Base-by-base conservation (phyloP, 2,113 vertebrate species). In the Eidolon helvum region DNA sequence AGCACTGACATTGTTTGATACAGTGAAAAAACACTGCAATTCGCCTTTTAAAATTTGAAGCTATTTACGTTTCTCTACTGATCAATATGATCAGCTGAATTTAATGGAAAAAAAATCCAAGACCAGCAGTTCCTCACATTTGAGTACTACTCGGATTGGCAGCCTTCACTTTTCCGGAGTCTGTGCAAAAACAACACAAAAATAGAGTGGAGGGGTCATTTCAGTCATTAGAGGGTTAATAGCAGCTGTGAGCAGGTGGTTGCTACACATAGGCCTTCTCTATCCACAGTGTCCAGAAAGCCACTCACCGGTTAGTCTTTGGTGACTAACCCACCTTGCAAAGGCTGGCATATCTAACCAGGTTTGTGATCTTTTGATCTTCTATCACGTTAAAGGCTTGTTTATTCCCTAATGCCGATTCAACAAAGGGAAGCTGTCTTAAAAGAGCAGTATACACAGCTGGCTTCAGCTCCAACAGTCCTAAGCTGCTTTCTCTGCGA, bases 11-110 rank as follows among this genome's bases (percentile, higher is more conserved):
- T 99, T 99, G 98, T 99, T 98, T 99, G 99, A 99, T 99, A 99
- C 99, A 99, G 99, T 99, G 99, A 99, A 99, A 99, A 99, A 99
- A 99, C 99, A 99, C 99, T 99, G 99, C 99, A 99, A 99, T 99
- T 98, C 96, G 98, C 99, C 98, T 98, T 98, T 98, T 99, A 98
- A 98, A 98, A 99, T 98, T 98, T 98, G 98, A 99, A 99, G 99
- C 99, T 99, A 98, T 99, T 98, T 99, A 99, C 97, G 98, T 99
- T 98, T 99, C 99, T 98, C 98, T 98, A 99, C 99, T 99, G 99
- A 99, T 99, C 99, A 99, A 99, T 99, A 99, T 99, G 99, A 99
- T 99, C 99, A 99, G 99, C 97, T 99, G 98, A 98, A 99, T 99
- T 99, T 98, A 99, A 99, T 99, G 99, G 99, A 98, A 98, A 98